These are phyloP conservation scores for Pteronotus mesoamericanus DNA, from an alignment of 2,797 vertebrate genomes.

Conservation along the genomic window DNA sequence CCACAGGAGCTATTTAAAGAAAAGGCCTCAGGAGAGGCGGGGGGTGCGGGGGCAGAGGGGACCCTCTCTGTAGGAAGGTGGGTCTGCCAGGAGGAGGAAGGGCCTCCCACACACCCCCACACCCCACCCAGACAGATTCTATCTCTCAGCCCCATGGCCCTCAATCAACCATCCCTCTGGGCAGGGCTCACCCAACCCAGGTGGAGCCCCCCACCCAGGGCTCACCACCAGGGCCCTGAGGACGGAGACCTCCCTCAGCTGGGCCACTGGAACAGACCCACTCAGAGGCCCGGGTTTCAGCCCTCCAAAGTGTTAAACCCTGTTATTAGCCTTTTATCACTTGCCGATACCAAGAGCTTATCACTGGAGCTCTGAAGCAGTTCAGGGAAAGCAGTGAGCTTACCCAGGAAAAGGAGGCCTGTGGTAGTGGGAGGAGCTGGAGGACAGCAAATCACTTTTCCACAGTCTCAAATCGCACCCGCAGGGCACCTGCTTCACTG, in stretches of 20 bases:
- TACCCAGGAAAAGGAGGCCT: no score
- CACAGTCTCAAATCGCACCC: neutral
- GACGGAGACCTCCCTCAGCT: neutral
- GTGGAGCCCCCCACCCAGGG: neutral
- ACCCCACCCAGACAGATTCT: fast-evolving
- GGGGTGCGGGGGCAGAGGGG: no score
- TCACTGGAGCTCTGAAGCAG: neutral
- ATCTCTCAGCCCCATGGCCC: neutral
- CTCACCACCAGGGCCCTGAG: fast-evolving
- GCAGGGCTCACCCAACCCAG: neutral
- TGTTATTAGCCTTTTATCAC: neutral
- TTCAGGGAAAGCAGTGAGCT: neutral
- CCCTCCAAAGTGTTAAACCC: no score
- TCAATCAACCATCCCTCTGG: neutral
- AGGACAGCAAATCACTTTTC: neutral
- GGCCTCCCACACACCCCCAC: neutral
- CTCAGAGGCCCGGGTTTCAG: neutral
- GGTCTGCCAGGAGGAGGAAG: neutral
- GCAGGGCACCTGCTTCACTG: neutral
- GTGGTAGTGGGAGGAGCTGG: fast-evolving
- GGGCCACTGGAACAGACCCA: neutral
- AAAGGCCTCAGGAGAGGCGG: neutral
- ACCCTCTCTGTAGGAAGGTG: neutral
- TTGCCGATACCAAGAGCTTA: neutral
- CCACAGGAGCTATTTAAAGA: slow-evolving; percentile 5